Conservation (phyloP, 2,113 vertebrate species). For the Anhinga rufa region DNA sequence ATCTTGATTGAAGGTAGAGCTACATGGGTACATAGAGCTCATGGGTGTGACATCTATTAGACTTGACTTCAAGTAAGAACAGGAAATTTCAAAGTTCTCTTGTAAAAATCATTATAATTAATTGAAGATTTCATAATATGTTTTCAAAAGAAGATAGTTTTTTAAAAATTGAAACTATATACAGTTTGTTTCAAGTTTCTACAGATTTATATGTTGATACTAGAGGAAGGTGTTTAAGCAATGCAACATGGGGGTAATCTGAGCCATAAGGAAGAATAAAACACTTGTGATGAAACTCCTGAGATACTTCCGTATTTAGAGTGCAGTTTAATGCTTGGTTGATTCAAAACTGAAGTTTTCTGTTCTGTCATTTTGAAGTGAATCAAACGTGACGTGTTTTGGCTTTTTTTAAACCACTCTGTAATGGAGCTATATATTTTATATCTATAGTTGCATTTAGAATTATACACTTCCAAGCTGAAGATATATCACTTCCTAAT, state of each 20-base stretch:
- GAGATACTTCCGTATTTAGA: neutral
- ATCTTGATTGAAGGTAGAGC: neutral
- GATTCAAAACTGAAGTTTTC: neutral
- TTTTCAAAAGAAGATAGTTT: neutral
- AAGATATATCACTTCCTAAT: neutral
- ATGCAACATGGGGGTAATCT: fast-evolving
- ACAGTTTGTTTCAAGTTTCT: neutral
- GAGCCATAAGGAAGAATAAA: neutral
- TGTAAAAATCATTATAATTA: neutral
- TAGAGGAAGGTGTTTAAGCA: neutral
- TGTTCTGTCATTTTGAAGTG: neutral
- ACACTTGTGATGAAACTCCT: neutral
- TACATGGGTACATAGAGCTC: neutral
- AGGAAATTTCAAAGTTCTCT: neutral
- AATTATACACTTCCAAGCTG: neutral
- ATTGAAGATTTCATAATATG: neutral
- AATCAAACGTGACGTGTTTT: neutral
- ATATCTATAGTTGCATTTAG: neutral
- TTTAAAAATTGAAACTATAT: neutral
- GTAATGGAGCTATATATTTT: neutral
- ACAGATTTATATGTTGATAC: neutral
- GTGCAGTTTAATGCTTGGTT: neutral
- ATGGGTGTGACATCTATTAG: neutral
- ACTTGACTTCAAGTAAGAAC: neutral
- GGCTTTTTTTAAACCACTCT: neutral